These are phyloP conservation scores for Drosophila bifasciata DNA, from an alignment of 1,140 invertebrate species.

Conservation along the genomic window DNA sequence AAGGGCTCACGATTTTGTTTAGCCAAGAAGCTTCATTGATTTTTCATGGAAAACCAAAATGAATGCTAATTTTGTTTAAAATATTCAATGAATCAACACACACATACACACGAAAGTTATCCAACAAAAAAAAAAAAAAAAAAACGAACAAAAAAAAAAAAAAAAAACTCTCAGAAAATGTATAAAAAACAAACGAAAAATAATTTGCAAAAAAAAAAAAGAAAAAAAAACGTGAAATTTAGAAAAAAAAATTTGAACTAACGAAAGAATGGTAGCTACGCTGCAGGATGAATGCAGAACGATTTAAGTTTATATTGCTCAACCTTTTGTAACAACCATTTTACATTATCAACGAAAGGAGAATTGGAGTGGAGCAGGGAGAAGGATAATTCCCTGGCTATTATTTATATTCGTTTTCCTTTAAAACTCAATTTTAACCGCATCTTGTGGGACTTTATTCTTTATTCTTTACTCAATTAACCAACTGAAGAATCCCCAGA, in stretches of 20 bases:
- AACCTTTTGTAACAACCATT: slow-evolving; percentile 41
- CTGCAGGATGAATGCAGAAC: slow-evolving; percentile 9
- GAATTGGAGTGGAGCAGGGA: slow-evolving; percentile 17
- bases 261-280: slow-evolving; percentile 48
- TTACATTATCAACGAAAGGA: slow-evolving; percentile 56
- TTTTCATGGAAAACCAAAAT: slow-evolving; percentile 73
- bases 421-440: slow-evolving; percentile 17
- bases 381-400: slow-evolving; percentile 18
- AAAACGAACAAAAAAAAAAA: slow-evolving; percentile 58
- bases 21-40: slow-evolving; percentile 71
- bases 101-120: slow-evolving; percentile 46
- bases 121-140: slow-evolving; percentile 59
- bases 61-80: slow-evolving; percentile 48
- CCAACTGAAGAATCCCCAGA: slow-evolving; percentile 16
- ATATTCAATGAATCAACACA: slow-evolving; percentile 38
- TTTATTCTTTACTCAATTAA: slow-evolving; percentile 49
- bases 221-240: slow-evolving; percentile 51
- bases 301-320: slow-evolving; percentile 46
- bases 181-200: slow-evolving; percentile 62
- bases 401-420: slow-evolving; percentile 42
- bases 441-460: too few relatives aligned
- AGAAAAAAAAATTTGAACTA: slow-evolving; percentile 60
- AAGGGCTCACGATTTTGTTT: slow-evolving; percentile 50
- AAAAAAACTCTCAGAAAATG: slow-evolving; percentile 46
- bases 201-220: slow-evolving; percentile 38